Evolutionary conservation across 2,888 invertebrate genomes (phyloP).

Genomic region (Spodoptera littoralis): DNA sequence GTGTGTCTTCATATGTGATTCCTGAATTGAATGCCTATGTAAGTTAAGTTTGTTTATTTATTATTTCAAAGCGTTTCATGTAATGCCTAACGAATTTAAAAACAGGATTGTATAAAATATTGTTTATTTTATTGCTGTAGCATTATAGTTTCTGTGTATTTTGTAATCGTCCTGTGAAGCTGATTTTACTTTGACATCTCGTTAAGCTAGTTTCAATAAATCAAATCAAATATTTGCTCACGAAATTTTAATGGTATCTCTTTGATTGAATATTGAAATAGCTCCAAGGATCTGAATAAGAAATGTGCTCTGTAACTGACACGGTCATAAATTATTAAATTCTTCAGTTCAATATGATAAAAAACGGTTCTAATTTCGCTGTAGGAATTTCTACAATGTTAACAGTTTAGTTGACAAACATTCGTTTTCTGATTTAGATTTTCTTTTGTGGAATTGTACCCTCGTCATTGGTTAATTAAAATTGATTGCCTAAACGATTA

Average conservation of each 20-base stretch:
- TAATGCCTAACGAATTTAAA: no score
- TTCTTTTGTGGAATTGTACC: slow-evolving; percentile 53
- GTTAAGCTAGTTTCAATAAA: slow-evolving; percentile 20
- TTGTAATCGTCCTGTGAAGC: no score
- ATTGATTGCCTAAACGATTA: slow-evolving; percentile 47
- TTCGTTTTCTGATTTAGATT: slow-evolving; percentile 50
- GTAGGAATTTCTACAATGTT: slow-evolving; percentile 34
- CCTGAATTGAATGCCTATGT: slow-evolving; percentile 21
- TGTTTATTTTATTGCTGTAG: neutral
- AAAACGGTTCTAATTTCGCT: slow-evolving; percentile 4
- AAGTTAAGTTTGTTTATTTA: slow-evolving; percentile 31
- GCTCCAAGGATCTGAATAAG: neutral
- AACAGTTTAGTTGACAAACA: slow-evolving; percentile 50
- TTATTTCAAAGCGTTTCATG: slow-evolving; percentile 10
- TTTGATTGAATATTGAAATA: slow-evolving; percentile 18
- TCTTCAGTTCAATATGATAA: no score
- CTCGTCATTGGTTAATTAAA: slow-evolving; percentile 53
- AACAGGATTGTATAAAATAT: neutral
- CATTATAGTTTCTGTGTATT: no score
- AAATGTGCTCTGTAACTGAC: slow-evolving; percentile 5
- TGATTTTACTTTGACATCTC: no score
- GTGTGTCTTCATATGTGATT: slow-evolving; percentile 32
- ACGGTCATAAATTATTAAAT: neutral
- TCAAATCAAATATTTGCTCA: slow-evolving; percentile 21
- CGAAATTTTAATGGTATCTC: slow-evolving; percentile 30